Conservation (phyloP, 2,888 invertebrate species). For the Chloroclystis v-ata region DNA sequence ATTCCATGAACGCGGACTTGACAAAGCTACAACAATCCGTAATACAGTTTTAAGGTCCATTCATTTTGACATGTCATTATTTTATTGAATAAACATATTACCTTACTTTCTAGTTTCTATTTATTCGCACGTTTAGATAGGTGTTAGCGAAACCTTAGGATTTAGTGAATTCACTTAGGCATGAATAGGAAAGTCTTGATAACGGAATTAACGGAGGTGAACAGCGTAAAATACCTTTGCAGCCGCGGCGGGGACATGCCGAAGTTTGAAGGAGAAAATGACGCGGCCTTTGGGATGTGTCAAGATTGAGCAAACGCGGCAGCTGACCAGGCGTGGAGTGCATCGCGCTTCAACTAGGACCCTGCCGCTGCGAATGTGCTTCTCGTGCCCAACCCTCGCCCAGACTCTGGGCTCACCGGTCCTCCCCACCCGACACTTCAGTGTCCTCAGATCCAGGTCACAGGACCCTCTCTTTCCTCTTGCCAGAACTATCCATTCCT, state of each 20-base stretch:
- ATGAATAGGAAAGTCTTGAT: conserved; percentile 14
- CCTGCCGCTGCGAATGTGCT: conserved; percentile 35
- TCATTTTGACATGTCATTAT: not conserved
- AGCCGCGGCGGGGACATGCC: conserved; percentile 50
- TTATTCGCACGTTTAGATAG: not conserved
- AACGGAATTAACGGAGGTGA: conserved; percentile 48
- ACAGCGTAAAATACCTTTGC: conserved; percentile 62
- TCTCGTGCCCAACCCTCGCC: conserved; percentile 46
- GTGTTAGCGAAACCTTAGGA: not conserved
- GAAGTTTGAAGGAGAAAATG: conserved; percentile 42
- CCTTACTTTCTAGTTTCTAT: not conserved
- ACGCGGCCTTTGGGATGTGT: conserved; percentile 30
- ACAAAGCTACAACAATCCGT: not conserved
- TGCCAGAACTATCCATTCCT: conserved; percentile 4
- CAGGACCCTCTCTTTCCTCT: conserved; percentile 14
- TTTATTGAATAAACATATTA: conserved; percentile 1
- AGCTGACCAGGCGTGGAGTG: conserved; percentile 29
- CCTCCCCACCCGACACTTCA: conserved; percentile 30
- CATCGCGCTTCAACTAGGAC: conserved; percentile 25
- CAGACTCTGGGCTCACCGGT: conserved; percentile 20
- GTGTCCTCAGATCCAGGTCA: conserved; percentile 28
- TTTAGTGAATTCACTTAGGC: not conserved
- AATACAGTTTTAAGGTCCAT: not conserved
- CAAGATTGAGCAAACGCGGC: conserved; percentile 38
- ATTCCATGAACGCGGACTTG: too few species aligned